A percentile compares a stretch with the other conserved stretches of the same genome.
Conservation (phyloP, 2,888 invertebrate genomes). For the Drosophila multiciliata region DNA sequence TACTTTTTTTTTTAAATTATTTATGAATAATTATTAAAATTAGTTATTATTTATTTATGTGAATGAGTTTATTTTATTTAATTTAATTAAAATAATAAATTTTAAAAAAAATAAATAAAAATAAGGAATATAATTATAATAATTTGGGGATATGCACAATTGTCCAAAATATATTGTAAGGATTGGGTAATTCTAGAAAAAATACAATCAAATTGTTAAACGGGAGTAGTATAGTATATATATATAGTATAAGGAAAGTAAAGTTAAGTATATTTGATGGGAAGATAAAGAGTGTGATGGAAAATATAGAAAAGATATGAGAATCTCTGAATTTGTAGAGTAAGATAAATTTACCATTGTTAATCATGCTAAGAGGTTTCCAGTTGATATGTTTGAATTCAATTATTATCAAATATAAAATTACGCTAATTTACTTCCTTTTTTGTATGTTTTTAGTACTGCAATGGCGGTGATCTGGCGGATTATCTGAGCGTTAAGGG, state of each 20-base stretch:
- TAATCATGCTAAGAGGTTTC: not conserved
- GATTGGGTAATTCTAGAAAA: not conserved
- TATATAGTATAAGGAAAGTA: not conserved
- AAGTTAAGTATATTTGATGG: not conserved
- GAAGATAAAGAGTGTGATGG: not conserved
- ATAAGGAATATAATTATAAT: not conserved
- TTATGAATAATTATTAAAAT: no score
- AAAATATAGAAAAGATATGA: no score
- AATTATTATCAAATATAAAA: not conserved
- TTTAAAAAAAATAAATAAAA: not conserved
- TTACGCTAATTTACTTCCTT: not conserved
- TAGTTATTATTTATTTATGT: no score
- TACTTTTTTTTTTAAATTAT: no score
- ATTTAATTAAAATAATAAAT: not conserved
- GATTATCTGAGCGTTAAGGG: constrained; percentile 98
- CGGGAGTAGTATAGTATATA: not conserved
- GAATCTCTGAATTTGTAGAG: not conserved
- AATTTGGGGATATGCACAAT: not conserved
- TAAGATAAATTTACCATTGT: not conserved
- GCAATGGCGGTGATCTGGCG: constrained; percentile 99
- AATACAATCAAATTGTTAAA: not conserved
- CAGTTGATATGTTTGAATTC: not conserved
- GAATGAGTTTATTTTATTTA: no score
- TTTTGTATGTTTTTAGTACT: constrained; percentile 90
- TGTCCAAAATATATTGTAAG: not conserved